phyloP scores from a whole-genome alignment of 2,113 vertebrate genomes.

The Rhodinocichla rosea region DNA sequence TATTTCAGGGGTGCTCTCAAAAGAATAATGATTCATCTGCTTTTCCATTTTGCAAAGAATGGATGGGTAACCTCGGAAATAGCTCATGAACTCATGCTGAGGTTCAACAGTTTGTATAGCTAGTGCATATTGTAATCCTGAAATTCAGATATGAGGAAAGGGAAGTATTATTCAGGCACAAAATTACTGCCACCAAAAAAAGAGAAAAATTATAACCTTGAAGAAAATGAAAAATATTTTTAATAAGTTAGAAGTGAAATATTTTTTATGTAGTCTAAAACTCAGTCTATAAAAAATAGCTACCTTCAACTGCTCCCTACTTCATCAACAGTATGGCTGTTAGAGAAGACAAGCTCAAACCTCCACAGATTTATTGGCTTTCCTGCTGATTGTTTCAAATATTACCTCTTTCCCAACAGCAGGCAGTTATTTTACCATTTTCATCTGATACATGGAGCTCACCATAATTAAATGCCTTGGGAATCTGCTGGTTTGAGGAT shows the following conservation, averaged over 20 bases:
- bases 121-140: background rate
- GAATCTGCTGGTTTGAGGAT: background rate
- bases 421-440: constrained; percentile 14
- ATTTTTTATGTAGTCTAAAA: background rate
- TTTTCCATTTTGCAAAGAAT: background rate
- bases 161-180: background rate
- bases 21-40: background rate
- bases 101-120: constrained; percentile 14
- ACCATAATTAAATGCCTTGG: constrained; percentile 5
- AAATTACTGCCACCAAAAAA: background rate
- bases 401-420: background rate
- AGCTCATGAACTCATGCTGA: background rate
- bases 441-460: background rate
- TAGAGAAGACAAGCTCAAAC: background rate
- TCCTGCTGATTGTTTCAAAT: background rate
- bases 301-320: background rate
- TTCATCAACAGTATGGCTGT: background rate
- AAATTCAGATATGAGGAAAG: background rate
- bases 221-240: constrained; percentile 9
- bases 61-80: background rate
- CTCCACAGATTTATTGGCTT: background rate
- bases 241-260: background rate
- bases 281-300: background rate
- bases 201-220: background rate
- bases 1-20: background rate